Percentiles rank a stretch among this genome's conserved stretches.
Conservation (phyloP, 2,113 vertebrate species). For the Cricetomys ansorgei region DNA sequence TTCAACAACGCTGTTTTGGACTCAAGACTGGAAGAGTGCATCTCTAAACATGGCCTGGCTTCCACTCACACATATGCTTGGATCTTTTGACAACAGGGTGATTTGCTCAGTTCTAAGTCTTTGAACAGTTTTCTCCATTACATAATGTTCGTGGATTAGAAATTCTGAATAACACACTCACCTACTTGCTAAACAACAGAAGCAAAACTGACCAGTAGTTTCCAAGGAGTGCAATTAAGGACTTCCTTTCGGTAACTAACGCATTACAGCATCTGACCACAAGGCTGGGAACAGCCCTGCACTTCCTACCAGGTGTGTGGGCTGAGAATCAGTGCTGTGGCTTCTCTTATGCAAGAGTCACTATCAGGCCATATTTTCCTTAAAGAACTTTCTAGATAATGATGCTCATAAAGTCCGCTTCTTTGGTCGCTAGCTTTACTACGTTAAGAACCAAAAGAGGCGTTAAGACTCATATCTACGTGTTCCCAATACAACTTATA, state of each 20-base stretch:
- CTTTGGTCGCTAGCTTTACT: neutral
- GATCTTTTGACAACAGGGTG: conserved; percentile 14
- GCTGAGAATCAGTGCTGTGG: neutral
- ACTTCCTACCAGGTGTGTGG: neutral
- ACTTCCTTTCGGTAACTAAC: conserved; percentile 50
- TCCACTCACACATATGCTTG: neutral
- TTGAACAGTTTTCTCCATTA: conserved; percentile 63
- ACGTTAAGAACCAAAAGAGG: neutral
- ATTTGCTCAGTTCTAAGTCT: conserved; percentile 59
- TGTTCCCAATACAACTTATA: neutral
- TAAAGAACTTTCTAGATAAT: neutral
- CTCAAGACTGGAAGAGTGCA: neutral
- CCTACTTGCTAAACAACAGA: conserved; percentile 35
- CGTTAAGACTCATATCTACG: neutral
- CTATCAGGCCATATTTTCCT: neutral
- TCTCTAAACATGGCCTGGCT: neutral
- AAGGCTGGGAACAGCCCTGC: neutral
- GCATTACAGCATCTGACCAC: conserved; percentile 36
- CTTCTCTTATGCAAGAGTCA: neutral
- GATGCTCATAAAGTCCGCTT: neutral
- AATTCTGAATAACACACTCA: conserved; percentile 53
- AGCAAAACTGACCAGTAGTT: neutral
- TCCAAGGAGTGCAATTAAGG: neutral
- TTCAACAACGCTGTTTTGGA: neutral
- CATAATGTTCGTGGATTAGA: conserved; percentile 64